These are phyloP conservation scores for Labrus mixtus DNA, from an alignment of 2,113 vertebrate genomes.

Conservation along the genomic window DNA sequence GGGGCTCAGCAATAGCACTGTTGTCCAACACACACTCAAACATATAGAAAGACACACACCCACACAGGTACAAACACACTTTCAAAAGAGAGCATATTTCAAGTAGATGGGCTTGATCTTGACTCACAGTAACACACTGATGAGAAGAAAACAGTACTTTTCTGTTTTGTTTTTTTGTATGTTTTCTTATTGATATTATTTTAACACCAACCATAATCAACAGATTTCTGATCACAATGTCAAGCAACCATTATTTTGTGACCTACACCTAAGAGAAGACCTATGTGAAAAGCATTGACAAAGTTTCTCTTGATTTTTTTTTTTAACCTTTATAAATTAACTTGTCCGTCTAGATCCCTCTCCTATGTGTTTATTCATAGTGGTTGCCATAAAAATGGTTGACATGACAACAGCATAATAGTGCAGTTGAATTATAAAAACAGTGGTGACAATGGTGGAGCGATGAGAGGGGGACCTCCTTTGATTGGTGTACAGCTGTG, in stretches of 20 bases:
- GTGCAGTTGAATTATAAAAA: slow-evolving; percentile 73
- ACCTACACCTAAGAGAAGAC: slow-evolving; percentile 69
- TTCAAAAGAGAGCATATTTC: slow-evolving; percentile 76
- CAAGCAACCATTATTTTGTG: slow-evolving; percentile 66
- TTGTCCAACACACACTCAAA: slow-evolving; percentile 63
- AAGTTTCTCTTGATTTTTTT: slow-evolving; percentile 41
- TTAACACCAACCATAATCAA: slow-evolving; percentile 72
- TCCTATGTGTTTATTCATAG: slow-evolving; percentile 59
- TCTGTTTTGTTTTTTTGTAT: slow-evolving; percentile 44
- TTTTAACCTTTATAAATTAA: slow-evolving; percentile 48
- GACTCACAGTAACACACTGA: slow-evolving; percentile 79
- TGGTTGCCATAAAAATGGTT: slow-evolving; percentile 71
- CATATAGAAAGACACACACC: slow-evolving; percentile 39
- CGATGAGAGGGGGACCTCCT: slow-evolving; percentile 43
- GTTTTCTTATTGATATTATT: slow-evolving; percentile 64
- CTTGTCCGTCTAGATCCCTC: slow-evolving; percentile 63
- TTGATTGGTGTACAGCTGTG: slow-evolving; percentile 52
- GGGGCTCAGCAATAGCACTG: slow-evolving; percentile 78
- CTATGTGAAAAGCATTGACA: slow-evolving; percentile 64
- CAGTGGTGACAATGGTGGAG: slow-evolving; percentile 66
- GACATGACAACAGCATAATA: slow-evolving; percentile 77
- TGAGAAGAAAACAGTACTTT: slow-evolving; percentile 76
- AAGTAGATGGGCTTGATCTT: slow-evolving; percentile 80
- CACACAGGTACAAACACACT: slow-evolving; percentile 53
- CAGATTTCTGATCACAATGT: slow-evolving; percentile 69